Conservation (phyloP, 2,797 vertebrate species). For the Microctenopoma stevenorrisi region DNA sequence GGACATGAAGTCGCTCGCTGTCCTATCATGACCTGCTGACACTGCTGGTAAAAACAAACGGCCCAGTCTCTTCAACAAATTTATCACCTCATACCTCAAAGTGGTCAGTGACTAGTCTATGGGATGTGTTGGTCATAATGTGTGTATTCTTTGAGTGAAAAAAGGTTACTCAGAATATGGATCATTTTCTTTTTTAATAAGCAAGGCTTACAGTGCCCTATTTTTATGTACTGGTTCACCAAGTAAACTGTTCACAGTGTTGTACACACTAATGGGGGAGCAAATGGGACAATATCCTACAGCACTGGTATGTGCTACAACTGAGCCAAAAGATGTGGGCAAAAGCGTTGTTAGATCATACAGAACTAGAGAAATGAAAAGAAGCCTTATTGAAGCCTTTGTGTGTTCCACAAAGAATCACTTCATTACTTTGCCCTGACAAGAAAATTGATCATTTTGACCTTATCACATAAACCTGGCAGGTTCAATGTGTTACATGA, state of each 20-base stretch:
- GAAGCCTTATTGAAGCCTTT: background rate
- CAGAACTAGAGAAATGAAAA: background rate
- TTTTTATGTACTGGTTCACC: no score
- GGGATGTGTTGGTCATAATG: constrained; percentile 61
- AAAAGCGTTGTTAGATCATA: background rate
- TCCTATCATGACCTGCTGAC: constrained; percentile 81
- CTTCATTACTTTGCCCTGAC: background rate
- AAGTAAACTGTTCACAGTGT: no score
- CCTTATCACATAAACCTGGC: background rate
- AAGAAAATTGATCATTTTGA: background rate
- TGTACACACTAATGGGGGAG: no score
- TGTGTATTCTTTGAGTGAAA: constrained; percentile 33
- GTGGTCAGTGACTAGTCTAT: constrained; percentile 74
- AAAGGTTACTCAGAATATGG: constrained; percentile 17
- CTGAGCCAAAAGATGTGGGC: background rate
- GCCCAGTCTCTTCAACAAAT: constrained; percentile 83
- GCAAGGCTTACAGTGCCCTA: background rate
- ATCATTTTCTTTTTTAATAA: constrained; percentile 29
- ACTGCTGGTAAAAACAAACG: constrained; percentile 80
- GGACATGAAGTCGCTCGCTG: constrained; percentile 86
- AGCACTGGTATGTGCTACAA: background rate
- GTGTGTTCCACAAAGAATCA: background rate
- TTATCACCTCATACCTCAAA: constrained; percentile 87
- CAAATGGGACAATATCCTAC: background rate
- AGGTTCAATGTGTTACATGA: no score